phyloP scores from a whole-genome alignment of 2,113 vertebrate species.

The Nothoprocta perdicaria region DNA sequence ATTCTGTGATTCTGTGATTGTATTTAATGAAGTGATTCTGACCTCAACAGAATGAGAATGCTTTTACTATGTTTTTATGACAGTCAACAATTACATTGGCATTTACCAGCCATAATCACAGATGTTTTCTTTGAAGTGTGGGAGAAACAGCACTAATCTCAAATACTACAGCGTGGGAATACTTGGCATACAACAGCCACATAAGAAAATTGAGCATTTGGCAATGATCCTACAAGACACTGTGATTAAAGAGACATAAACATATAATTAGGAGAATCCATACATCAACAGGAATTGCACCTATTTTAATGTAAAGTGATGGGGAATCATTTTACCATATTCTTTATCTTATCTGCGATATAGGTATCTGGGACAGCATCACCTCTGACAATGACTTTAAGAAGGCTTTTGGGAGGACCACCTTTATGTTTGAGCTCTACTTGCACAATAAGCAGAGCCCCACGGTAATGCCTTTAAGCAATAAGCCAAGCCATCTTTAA shows the following conservation, averaged over 20 bases:
- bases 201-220: conserved; percentile 7
- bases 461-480: conserved; percentile 16
- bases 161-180: conserved; percentile 25
- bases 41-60: neutral
- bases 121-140: conserved; percentile 48
- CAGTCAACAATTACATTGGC: conserved; percentile 35
- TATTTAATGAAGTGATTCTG: conserved; percentile 22
- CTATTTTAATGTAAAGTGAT: neutral
- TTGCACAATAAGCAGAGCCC: conserved; percentile 32
- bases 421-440: neutral
- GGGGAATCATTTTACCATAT: neutral
- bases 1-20: no score
- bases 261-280: conserved; percentile 9
- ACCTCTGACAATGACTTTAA: neutral
- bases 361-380: neutral
- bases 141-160: conserved; percentile 41
- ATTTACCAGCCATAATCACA: conserved; percentile 65
- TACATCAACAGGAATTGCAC: neutral
- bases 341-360: neutral
- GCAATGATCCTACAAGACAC: conserved; percentile 6
- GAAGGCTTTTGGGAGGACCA: neutral
- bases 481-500: neutral
- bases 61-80: conserved; percentile 35
- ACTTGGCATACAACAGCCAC: neutral
- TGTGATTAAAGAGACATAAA: conserved; percentile 24